Base-by-base conservation (phyloP, 2,113 vertebrate genomes). In the Phyllopteryx taeniolatus region DNA sequence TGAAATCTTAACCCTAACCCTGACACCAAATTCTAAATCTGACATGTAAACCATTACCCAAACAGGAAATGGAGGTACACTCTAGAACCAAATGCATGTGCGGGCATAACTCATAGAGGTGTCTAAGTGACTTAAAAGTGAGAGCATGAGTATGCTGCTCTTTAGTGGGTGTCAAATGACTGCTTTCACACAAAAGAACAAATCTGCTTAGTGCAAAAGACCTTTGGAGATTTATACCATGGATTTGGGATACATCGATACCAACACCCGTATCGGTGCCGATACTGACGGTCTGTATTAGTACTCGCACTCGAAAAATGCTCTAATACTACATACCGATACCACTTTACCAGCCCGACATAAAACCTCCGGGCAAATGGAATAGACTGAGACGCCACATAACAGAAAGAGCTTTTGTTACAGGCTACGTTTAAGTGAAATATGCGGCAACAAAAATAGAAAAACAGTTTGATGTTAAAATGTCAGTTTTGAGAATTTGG, bases 141-240 rank as follows among this genome's bases (percentile, higher is more conserved):
- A 53, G 51, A 53, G 19, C 51, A 8, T 8, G 19, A 17, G 51
- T 53, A 53, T 53, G 51, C 51, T 20, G 51, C 51, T 20, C 51
- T 27, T 20, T 17, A 1, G 51, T 53, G 51, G 8, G 51, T 53
- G 51, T 17, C 51, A 53, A 53, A 53, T 20, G 51, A 53, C 51
- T 53, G n/a, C 19, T 7, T 53, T 56, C 20, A 62, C 60, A 65
- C 13, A 65, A n/a, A 22, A 68, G 62, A 51, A 57, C 65, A 68
- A 73, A 76, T 65, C 35, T 79, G 82, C 83, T 72, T 74, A 84
- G 77, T 75, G 77, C 77, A 83, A 47, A 74, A 74, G 75, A 74
- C 79, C 83, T 67, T 54, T 84, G 79, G 71, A 88, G 68, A 80
- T 77, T 73, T 85, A 78, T 46, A 20, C 0, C 20, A 5, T 47